Conservation (phyloP, 2,113 vertebrate genomes). For the Lycocorax pyrrhopterus region DNA sequence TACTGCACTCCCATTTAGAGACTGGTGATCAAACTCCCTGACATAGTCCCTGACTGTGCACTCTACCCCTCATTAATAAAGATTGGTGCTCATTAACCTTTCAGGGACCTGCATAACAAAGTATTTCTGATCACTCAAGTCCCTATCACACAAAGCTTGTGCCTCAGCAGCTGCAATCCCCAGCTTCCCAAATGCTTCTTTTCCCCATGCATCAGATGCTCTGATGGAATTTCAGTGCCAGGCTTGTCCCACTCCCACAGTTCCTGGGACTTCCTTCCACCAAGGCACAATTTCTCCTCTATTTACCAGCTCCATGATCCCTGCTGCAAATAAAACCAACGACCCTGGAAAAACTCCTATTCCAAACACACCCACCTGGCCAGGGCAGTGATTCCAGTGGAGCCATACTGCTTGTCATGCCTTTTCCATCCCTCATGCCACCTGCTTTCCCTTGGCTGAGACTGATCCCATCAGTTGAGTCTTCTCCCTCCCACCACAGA, state of each 20-base stretch:
- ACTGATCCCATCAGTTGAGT: background rate
- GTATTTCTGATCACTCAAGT: background rate
- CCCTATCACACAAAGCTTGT: background rate
- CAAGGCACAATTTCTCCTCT: background rate
- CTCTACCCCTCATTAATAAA: background rate
- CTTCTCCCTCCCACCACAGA: background rate
- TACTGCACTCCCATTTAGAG: background rate
- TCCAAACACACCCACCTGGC: background rate
- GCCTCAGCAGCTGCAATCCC: background rate
- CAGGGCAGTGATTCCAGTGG: background rate
- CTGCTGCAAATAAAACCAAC: background rate
- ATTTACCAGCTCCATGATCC: rapidly evolving
- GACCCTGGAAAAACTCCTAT: background rate
- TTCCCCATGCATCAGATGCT: background rate
- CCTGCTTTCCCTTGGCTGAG: background rate
- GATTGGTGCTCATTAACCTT: background rate
- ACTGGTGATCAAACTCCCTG: background rate
- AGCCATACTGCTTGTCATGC: background rate
- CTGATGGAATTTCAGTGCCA: background rate
- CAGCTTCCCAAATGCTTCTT: background rate
- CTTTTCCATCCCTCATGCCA: background rate
- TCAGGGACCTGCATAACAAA: background rate
- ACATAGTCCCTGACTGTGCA: background rate
- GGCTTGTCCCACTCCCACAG: background rate
- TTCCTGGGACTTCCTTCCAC: background rate